These are phyloP conservation scores for Saccostrea glomerata DNA, from an alignment of 1,140 invertebrate species.

Conservation along the genomic window DNA sequence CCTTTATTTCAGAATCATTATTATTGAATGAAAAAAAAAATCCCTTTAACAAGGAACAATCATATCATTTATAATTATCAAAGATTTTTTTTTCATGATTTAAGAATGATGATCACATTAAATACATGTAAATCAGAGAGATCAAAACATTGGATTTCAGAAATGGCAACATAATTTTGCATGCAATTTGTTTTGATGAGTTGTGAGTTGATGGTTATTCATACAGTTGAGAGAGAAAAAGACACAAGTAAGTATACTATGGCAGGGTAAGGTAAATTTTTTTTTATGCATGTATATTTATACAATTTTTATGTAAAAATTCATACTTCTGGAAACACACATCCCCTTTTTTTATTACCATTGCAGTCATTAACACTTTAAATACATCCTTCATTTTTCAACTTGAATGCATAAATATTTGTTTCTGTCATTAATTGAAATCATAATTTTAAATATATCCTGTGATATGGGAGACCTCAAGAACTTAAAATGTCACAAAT, in stretches of 20 bases:
- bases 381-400: background rate
- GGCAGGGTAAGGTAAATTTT: background rate
- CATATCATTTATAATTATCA: too few relatives aligned
- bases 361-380: background rate
- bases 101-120: too few relatives aligned
- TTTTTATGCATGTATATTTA: background rate
- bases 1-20: background rate
- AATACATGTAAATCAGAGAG: background rate
- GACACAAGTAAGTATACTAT: background rate
- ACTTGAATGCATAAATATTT: background rate
- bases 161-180: background rate
- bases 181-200: too few relatives aligned
- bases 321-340: background rate
- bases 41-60: too few relatives aligned
- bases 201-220: background rate
- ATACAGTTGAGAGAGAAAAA: conserved; percentile 13
- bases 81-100: too few relatives aligned
- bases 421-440: background rate
- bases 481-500: background rate
- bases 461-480: background rate
- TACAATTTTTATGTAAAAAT: background rate
- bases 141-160: background rate
- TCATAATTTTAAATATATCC: background rate
- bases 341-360: background rate
- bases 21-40: too few relatives aligned